These are phyloP conservation scores for Suncus etruscus DNA, from an alignment of 2,113 vertebrate species.

Conservation along the genomic window DNA sequence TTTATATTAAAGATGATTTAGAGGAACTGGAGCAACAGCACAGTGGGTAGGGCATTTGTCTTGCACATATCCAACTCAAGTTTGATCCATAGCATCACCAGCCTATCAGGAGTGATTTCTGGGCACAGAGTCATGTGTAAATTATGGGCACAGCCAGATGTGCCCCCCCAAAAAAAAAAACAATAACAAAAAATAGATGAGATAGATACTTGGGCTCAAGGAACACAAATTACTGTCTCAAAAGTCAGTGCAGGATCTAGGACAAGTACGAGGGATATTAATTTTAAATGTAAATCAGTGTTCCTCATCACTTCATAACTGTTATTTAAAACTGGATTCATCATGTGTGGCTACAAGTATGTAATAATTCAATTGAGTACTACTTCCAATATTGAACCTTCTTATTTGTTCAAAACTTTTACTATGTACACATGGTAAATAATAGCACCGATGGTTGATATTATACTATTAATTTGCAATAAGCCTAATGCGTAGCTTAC, in stretches of 20 bases:
- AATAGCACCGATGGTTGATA: neutral
- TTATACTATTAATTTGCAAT: neutral
- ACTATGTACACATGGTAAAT: neutral
- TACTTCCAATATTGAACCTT: neutral
- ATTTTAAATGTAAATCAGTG: neutral
- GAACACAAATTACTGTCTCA: neutral
- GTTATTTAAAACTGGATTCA: neutral
- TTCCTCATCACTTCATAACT: fast-evolving
- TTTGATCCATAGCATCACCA: no score
- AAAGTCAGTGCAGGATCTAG: neutral
- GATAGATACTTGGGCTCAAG: neutral
- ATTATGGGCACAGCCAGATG: no score
- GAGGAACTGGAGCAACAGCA: no score
- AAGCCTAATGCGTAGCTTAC: neutral
- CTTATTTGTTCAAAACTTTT: neutral
- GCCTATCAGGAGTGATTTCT: no score
- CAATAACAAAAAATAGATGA: no score
- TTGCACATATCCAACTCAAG: no score
- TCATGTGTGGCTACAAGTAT: neutral
- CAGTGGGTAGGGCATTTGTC: no score
- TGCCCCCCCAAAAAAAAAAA: no score
- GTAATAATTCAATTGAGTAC: neutral
- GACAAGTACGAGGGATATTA: neutral
- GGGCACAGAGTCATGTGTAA: no score
- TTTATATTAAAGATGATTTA: no score